phyloP scores from a whole-genome alignment of 2,888 invertebrate species.

The Eupithecia subumbrata region DNA sequence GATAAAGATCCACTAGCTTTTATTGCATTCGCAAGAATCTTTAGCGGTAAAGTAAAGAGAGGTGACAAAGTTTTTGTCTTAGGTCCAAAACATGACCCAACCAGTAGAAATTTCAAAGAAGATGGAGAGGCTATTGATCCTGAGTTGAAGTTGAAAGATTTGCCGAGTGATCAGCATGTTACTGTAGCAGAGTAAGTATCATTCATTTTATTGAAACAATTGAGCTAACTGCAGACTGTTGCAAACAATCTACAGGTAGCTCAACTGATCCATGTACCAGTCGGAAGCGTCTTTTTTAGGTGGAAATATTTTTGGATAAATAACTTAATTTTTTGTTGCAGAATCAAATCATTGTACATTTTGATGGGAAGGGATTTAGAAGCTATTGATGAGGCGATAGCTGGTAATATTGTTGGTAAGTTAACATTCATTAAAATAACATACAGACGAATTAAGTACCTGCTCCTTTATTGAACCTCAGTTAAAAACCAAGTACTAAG shows the following conservation, averaged over 20 bases:
- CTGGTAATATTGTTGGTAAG: slow-evolving; percentile 94
- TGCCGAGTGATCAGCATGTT: slow-evolving; percentile 86
- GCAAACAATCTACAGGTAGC: too few species aligned
- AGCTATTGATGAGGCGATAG: slow-evolving; percentile 89
- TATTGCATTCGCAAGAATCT: slow-evolving; percentile 96
- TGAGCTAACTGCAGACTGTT: too few species aligned
- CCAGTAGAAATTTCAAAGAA: slow-evolving; percentile 76
- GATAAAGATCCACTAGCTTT: slow-evolving; percentile 86
- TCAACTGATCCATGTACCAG: too few species aligned
- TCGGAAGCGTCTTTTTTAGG: too few species aligned
- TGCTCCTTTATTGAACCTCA: too few species aligned
- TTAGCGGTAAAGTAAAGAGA: slow-evolving; percentile 91
- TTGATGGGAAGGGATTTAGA: slow-evolving; percentile 97
- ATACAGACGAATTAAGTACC: too few species aligned
- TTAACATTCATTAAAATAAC: too few species aligned
- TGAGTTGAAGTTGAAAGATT: slow-evolving; percentile 83
- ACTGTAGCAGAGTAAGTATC: slow-evolving; percentile 82
- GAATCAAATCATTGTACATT: slow-evolving; percentile 91
- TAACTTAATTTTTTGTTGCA: slow-evolving; percentile 51
- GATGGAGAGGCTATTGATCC: slow-evolving; percentile 67
- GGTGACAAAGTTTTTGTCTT: slow-evolving; percentile 93
- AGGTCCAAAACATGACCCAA: slow-evolving; percentile 94
- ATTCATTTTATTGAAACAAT: neutral
- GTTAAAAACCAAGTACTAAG: too few species aligned
- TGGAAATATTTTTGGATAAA: too few species aligned